Evolutionary conservation across 2,113 vertebrate species (phyloP), one percentile per base, ranked within the genome.

Genomic region (Erythrocercus mccallii): DNA sequence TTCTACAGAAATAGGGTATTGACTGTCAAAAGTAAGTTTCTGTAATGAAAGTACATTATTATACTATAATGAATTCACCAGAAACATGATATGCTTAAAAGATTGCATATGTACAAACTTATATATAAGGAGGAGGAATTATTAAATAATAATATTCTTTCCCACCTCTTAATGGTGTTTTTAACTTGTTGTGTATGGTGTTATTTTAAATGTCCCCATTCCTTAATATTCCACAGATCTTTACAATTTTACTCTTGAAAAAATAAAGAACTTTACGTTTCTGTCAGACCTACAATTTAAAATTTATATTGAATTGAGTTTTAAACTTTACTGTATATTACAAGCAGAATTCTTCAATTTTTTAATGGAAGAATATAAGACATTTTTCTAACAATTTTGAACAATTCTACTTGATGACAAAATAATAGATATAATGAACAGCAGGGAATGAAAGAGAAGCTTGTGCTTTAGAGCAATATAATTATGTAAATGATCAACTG

Each of bases 391-490:
- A n/a, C n/a, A n/a, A n/a, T n/a, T n/a, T n/a, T 23, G 64, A 90
- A 68, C 73, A 94, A 89, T 91, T 74, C 37, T 58, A 69, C 50
- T 61, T 93, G 76, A 80, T 85, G 47, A 69, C n/a, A 80, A 93
- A 93, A 92, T 91, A 87, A 79, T 68, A 64, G 62, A 57, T 79
- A 64, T 72, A 93, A 90, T 85, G 50, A 92, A 86, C 15, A 72
- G 22, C 40, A 42, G 35, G 14, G 30, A 88, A 71, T 79, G 54
- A 88, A 90, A 90, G 40, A 60, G 37, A 82, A 73, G 42, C 22
- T 69, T 77, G 45, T 65, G 74, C 78, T 80, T 77, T 65, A 70
- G 84, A 95, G 50, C 21, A 76, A 80, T 83, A 38, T 83, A 82
- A 90, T 86, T 92, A 86, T 81, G 83, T 40, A 80, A 90, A 88